Percentiles rank a stretch among this genome's conserved stretches.
These are phyloP conservation scores for Diabrotica balteata DNA, from an alignment of 2,888 invertebrate species.

Conservation along the genomic window DNA sequence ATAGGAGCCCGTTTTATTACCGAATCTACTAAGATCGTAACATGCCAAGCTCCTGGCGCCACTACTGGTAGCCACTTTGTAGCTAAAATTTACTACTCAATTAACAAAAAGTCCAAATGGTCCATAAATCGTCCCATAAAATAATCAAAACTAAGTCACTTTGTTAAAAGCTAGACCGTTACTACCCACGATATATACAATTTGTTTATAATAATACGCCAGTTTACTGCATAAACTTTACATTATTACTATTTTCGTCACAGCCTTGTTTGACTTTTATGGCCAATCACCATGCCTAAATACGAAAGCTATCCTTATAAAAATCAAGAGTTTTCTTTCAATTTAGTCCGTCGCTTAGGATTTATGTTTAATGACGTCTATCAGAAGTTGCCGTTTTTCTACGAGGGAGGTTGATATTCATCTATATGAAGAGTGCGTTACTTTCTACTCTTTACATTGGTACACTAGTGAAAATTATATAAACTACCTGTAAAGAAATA, in stretches of 20 bases:
- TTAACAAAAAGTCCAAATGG: too few relatives aligned
- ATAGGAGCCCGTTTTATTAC: too few relatives aligned
- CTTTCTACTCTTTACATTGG: too few relatives aligned
- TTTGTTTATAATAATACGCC: conserved; percentile 37
- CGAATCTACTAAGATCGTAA: too few relatives aligned
- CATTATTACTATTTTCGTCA: conserved; percentile 36
- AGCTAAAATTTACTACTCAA: too few relatives aligned
- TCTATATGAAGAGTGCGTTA: too few relatives aligned
- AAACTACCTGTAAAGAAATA: too few relatives aligned
- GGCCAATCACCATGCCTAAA: conserved; percentile 35
- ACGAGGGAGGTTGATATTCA: too few relatives aligned
- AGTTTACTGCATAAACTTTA: conserved; percentile 34
- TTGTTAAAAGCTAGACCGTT: conserved; percentile 3
- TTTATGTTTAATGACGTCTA: conserved; percentile 20
- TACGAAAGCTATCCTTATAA: conserved; percentile 36
- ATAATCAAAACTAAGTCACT: conserved; percentile 21
- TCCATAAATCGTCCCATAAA: conserved; percentile 23
- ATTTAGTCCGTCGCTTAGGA: conserved; percentile 26
- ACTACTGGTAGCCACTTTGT: too few relatives aligned
- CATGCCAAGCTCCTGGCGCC: too few relatives aligned
- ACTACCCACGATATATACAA: conserved; percentile 17
- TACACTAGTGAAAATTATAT: too few relatives aligned
- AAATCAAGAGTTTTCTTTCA: conserved; percentile 28
- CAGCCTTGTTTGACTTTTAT: conserved; percentile 38
- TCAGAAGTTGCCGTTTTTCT: neutral